Percentiles rank a stretch among this genome's conserved stretches.
Evolutionary conservation across 2,797 vertebrate genomes (phyloP).

Genomic region (Champsocephalus esox): DNA sequence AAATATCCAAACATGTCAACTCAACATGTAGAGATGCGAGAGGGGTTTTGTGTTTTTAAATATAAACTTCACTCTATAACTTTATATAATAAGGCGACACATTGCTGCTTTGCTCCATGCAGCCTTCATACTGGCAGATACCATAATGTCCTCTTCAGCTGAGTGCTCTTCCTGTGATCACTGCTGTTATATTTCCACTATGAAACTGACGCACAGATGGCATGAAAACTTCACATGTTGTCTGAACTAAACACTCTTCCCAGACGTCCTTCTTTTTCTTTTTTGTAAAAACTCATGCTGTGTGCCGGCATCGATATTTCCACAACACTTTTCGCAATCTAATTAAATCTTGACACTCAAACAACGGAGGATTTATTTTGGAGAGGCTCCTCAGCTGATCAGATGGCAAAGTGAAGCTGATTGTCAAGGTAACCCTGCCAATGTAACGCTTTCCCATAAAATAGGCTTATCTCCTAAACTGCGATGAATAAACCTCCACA

Average conservation of each 20-base stretch:
- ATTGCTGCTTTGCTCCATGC: constrained; percentile 5
- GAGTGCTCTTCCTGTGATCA: constrained; percentile 38
- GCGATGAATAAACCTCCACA: constrained; percentile 47
- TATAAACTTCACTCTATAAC: too few relatives aligned
- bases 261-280: constrained; percentile 9
- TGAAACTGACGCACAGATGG: constrained; percentile 63
- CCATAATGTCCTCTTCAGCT: constrained; percentile 9
- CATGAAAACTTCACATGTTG: constrained; percentile 43
- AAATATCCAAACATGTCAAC: too few relatives aligned
- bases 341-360: constrained; percentile 46
- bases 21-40: too few relatives aligned
- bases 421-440: constrained; percentile 30
- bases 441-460: constrained; percentile 39
- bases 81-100: not conserved
- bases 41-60: too few relatives aligned
- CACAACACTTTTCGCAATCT: constrained; percentile 28
- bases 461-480: constrained; percentile 61
- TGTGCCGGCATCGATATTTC: not conserved
- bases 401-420: constrained; percentile 26
- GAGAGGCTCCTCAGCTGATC: constrained; percentile 32
- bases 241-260: constrained; percentile 39
- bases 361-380: constrained; percentile 27
- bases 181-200: constrained; percentile 14
- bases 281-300: constrained; percentile 3
- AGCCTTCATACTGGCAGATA: constrained; percentile 32